Evolutionary conservation across 2,113 vertebrate genomes (phyloP), one percentile per base, ranked within the genome.

Genomic region (Rhineura floridana): DNA sequence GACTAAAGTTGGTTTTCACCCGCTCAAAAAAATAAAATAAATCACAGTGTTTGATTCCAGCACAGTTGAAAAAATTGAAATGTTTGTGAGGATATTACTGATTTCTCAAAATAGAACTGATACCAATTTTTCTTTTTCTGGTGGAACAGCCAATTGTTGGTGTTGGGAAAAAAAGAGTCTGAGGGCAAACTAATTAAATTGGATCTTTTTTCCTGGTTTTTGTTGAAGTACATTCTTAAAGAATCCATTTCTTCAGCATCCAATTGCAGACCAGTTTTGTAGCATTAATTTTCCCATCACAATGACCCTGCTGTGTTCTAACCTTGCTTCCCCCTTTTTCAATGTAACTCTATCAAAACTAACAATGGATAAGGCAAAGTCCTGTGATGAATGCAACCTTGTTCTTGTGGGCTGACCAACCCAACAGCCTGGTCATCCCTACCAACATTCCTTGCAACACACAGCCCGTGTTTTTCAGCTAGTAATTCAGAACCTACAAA

Each of bases 271-370:
- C 1, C 50, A 36, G 55, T 86, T 48, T 59, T 90, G 91, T 76
- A 83, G 2, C 72, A 89, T 72, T 84, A 65, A 85, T 78, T 92
- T 88, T 73, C 82, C 42, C 59, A 62, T 76, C 36, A 63, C 63
- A 84, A 42, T 1, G 36, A 87, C 76, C 69, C 46, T 75, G 15
- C 50, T 79, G 1, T 42, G 63, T 78, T 46, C 87, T 95, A 90
- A 85, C 88, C 81, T 89, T 77, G 77, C 19, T 86, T 89, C 69
- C 76, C 77, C 15, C 88, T 50, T 92, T 85, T 85, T n/a, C 81
- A 79, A 81, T 55, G 75, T 10, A 42, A 15, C 1, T 48, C 28
- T 83, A n/a, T n/a, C 28, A 83, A 82, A 81, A 81, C 30, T 6
- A 48, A 90, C 4, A 10, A 67, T 36, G 39, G 87, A 91, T 42